These are phyloP conservation scores for Sebastes minor DNA, from an alignment of 2,797 vertebrate genomes.

Conservation along the genomic window DNA sequence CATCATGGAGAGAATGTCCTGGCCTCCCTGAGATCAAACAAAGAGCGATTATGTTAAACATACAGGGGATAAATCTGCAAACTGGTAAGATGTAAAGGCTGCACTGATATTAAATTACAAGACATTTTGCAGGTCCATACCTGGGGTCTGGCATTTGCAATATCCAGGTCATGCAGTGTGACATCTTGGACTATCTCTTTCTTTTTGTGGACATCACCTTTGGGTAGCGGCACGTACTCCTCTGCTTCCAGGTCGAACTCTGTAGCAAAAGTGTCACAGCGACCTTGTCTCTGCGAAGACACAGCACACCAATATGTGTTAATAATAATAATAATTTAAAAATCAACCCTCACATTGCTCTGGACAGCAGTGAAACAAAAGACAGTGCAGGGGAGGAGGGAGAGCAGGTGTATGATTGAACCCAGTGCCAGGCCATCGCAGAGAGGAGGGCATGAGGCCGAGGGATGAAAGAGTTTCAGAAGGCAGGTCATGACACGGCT, in stretches of 20 bases:
- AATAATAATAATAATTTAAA: background rate
- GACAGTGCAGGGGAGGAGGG: background rate
- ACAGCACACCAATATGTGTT: background rate
- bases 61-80: too few relatives aligned
- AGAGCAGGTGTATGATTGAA: slow-evolving; percentile 73
- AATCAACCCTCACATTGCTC: background rate
- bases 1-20: slow-evolving; percentile 99
- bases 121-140: slow-evolving; percentile 65
- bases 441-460: slow-evolving; percentile 23
- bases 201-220: slow-evolving; percentile 99
- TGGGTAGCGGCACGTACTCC: slow-evolving; percentile 97
- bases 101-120: background rate
- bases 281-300: slow-evolving; percentile 91
- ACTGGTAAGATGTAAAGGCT: background rate
- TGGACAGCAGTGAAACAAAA: slow-evolving; percentile 20
- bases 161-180: slow-evolving; percentile 95
- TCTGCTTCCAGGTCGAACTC: slow-evolving; percentile 99
- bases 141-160: slow-evolving; percentile 97
- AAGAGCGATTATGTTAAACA: background rate
- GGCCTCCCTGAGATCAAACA: slow-evolving; percentile 88
- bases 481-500: slow-evolving; percentile 65
- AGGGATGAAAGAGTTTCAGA: slow-evolving; percentile 67
- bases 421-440: slow-evolving; percentile 62
- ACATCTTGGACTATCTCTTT: slow-evolving; percentile 99
- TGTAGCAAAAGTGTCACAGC: slow-evolving; percentile 98